A percentile compares a stretch with the other conserved stretches of the same genome.
phyloP scores from a whole-genome alignment of 2,888 invertebrate species.

The Cheilosia pagana region DNA sequence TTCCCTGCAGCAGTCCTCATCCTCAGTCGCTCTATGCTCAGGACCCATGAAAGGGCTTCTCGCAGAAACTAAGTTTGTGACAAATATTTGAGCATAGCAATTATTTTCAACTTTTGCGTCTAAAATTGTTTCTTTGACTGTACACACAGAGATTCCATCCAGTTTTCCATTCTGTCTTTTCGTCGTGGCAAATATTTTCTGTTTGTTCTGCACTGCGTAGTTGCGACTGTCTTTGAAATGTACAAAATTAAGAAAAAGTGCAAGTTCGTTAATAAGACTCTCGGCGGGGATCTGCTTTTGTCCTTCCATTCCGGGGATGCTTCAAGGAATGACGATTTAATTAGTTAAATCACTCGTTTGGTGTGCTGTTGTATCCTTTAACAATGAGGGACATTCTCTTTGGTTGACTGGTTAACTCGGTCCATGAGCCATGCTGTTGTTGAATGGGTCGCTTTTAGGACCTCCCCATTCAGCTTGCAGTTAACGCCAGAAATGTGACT shows the following conservation, averaged over 20 bases:
- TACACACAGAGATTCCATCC: background rate
- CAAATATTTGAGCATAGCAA: conserved; percentile 73
- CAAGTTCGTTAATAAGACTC: conserved; percentile 28
- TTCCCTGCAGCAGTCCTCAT: conserved; percentile 13
- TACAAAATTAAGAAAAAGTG: conserved; percentile 53
- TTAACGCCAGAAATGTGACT: conserved; percentile 1
- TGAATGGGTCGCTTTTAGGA: no score
- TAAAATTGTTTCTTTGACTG: conserved; percentile 56
- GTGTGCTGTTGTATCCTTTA: background rate
- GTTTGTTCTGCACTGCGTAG: conserved; percentile 26
- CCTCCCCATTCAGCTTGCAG: background rate
- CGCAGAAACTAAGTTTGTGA: conserved; percentile 44
- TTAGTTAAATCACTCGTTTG: conserved; percentile 59
- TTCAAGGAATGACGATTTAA: conserved; percentile 61
- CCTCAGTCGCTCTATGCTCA: conserved; percentile 8
- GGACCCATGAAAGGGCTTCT: conserved; percentile 52
- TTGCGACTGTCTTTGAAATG: conserved; percentile 27
- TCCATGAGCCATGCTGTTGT: no score
- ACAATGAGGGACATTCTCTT: background rate
- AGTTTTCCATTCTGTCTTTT: conserved; percentile 5
- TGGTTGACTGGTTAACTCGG: no score
- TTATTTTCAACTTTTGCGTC: conserved; percentile 63
- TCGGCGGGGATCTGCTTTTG: conserved; percentile 21
- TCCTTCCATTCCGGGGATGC: conserved; percentile 16
- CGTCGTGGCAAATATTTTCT: conserved; percentile 39